These are phyloP conservation scores for Labeo catla DNA, from an alignment of 2,113 vertebrate species.

Conservation along the genomic window DNA sequence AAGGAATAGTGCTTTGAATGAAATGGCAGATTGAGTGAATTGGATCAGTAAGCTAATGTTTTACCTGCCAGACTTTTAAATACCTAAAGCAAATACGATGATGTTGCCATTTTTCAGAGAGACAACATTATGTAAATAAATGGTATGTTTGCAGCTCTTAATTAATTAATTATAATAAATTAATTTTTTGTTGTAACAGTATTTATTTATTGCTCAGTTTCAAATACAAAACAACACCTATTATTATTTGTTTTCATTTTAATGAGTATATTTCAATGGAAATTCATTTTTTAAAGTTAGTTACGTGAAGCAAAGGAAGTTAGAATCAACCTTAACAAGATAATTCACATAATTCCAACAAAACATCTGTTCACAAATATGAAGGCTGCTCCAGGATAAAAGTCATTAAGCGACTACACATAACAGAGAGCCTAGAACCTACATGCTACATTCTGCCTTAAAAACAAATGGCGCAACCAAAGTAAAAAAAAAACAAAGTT, in stretches of 20 bases:
- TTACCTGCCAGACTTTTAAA: not conserved
- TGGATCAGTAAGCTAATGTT: too few species aligned
- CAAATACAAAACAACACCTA: not conserved
- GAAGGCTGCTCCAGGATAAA: not conserved
- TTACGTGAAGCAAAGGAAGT: not conserved
- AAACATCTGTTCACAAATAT: not conserved
- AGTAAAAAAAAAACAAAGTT: not conserved
- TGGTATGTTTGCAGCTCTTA: not conserved
- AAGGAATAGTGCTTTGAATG: not conserved
- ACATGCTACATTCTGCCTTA: not conserved
- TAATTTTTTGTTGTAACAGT: not conserved
- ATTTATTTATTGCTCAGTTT: not conserved
- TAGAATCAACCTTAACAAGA: not conserved
- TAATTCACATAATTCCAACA: not conserved
- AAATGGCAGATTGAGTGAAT: too few species aligned
- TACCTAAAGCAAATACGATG: not conserved
- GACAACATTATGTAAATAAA: not conserved
- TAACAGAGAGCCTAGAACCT: not conserved
- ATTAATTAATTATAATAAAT: not conserved
- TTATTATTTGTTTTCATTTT: too few species aligned
- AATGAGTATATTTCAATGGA: too few species aligned
- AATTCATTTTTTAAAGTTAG: not conserved
- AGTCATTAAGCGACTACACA: too few species aligned
- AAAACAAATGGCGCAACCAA: not conserved
- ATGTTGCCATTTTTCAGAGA: not conserved